Conservation (phyloP, 2,888 invertebrate genomes). For the Maniola hyperantus region DNA sequence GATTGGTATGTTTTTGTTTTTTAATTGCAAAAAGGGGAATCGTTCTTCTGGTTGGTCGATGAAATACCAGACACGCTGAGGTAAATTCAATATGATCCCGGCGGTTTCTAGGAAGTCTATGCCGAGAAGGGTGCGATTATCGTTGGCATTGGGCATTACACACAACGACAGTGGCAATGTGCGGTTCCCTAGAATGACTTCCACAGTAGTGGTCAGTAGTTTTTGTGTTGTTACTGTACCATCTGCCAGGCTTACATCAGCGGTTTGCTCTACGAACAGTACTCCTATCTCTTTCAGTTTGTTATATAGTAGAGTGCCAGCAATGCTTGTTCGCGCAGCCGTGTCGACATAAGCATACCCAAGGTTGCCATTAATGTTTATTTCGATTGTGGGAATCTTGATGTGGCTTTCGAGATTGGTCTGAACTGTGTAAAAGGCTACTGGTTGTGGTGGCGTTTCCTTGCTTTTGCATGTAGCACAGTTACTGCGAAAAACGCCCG, state of each 20-base stretch:
- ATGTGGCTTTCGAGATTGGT: not conserved
- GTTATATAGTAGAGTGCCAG: not conserved
- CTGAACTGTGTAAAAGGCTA: slow-evolving; percentile 4
- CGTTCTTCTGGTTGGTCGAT: not conserved
- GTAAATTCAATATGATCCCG: slow-evolving; percentile 1
- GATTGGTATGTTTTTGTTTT: not conserved
- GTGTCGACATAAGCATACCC: slow-evolving; percentile 1
- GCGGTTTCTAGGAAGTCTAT: slow-evolving; percentile 4
- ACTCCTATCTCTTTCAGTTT: not conserved
- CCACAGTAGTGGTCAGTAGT: not conserved
- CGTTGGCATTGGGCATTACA: not conserved
- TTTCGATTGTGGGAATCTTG: slow-evolving; percentile 9
- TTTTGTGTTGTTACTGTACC: not conserved
- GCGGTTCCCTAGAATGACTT: not conserved
- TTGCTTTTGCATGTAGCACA: slow-evolving; percentile 15
- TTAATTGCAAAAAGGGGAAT: not conserved
- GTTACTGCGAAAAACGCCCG: slow-evolving; percentile 6
- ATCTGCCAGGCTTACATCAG: not conserved
- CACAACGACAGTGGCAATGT: not conserved
- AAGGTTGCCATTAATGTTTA: not conserved
- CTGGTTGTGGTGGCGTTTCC: slow-evolving; percentile 7
- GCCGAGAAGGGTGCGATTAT: slow-evolving; percentile 3
- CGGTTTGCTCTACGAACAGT: not conserved
- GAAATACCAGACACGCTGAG: not conserved
- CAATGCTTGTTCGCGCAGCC: slow-evolving; percentile 1